Evolutionary conservation across 2,797 vertebrate genomes (phyloP), one percentile per base, ranked within the genome.

Genomic region (Dipus sagitta): DNA sequence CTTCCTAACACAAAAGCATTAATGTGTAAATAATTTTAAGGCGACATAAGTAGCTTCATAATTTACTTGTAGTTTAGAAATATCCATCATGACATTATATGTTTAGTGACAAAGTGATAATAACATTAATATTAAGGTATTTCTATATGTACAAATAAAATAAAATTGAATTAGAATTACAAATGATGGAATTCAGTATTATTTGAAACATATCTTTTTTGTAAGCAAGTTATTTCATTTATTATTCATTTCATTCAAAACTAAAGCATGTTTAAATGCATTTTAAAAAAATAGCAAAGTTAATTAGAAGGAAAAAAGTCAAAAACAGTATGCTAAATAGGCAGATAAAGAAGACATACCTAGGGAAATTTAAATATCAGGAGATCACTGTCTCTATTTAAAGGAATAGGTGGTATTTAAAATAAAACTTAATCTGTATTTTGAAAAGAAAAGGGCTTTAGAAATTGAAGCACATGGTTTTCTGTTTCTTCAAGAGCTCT

Each of bases 61-160:
- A 47, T 68, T 95, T 84, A 5, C 12, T 20, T 13, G 92, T 86
- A 96, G 6, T 23, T 81, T 58, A 80, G 11, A 2, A 34, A 62
- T 67, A 32, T 14, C 68, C 68, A 85, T 90, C 11, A 92, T 62
- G 11, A 86, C 18, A 54, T 86, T 21, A 32, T 75, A 28, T 90
- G 94, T 34, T 81, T 86, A 95, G 11, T 76, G 23, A 91, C 76
- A 78, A 4, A 64, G 28, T 62, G 54, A 72, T 95, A 95, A 93
- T 96, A 95, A 92, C 71, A 84, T 96, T 97, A 95, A 94, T 58
- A 95, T 18, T 81, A 93, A 71, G 90, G 77, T 82, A 32, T 20
- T 77, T 95, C 96, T 96, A 62, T 60, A 97, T 93, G 21, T 82
- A 14, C 76, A 91, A 96, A 92, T 15, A 89, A 97, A 95, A 75